phyloP scores from a whole-genome alignment of 2,797 vertebrate genomes.

The Tapirus indicus region DNA sequence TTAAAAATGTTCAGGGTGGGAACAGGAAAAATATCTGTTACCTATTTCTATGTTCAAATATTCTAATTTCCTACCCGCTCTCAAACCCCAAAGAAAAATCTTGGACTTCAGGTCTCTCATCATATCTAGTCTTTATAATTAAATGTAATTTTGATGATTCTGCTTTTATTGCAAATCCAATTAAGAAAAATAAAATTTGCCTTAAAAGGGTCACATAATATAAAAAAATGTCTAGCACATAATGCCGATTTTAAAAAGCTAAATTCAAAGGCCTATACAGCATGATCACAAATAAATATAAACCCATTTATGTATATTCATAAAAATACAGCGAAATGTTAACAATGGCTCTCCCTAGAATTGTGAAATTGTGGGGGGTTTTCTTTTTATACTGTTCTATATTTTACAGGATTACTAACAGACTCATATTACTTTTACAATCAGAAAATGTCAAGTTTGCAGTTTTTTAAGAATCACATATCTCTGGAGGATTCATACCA shows the following conservation, averaged over 20 bases:
- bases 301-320: background rate
- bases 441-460: slow-evolving; percentile 23
- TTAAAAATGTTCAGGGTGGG: background rate
- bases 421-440: slow-evolving; percentile 11
- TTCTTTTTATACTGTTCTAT: slow-evolving; percentile 15
- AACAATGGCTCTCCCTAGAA: slow-evolving; percentile 33
- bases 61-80: background rate
- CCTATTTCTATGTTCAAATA: background rate
- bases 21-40: background rate
- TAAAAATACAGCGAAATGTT: slow-evolving; percentile 59
- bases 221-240: slow-evolving; percentile 41
- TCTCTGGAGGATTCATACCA: background rate
- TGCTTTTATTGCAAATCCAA: slow-evolving; percentile 45
- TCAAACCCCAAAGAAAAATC: background rate
- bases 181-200: slow-evolving; percentile 43
- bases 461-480: slow-evolving; percentile 39
- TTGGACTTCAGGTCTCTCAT: slow-evolving; percentile 7
- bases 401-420: slow-evolving; percentile 55
- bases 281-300: slow-evolving; percentile 9
- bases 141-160: background rate
- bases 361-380: background rate
- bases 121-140: slow-evolving; percentile 20
- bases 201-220: slow-evolving; percentile 22
- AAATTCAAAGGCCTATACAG: background rate
- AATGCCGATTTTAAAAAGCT: slow-evolving; percentile 44